Base-by-base conservation (phyloP, 2,888 invertebrate species). In the Melinaea menophilus region DNA sequence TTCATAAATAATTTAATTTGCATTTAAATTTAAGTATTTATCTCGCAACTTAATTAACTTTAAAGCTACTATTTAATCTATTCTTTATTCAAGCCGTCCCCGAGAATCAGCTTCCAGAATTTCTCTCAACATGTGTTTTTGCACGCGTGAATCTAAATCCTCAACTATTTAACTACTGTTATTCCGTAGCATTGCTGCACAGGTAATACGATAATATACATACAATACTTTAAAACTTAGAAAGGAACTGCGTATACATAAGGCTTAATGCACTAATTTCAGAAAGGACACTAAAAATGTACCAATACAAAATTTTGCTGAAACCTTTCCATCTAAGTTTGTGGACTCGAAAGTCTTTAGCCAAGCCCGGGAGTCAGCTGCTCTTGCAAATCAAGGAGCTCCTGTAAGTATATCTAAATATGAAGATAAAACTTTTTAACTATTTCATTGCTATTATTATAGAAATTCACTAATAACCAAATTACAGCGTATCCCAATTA, bases 161-260 rank as follows among this genome's bases (percentile, higher is more conserved):
- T 0, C 94, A 95, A 71, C 84, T 97, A 69, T 97, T 95, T 85
- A 94, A 96, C 82, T 97, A 96, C 79, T 93, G 94, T 56, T 92
- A 94, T 51, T 94, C 95, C 0, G 95, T 96, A 5, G 95, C 95
- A 0, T 82, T 96, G 34, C 91, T 95, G 74, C 95, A 96, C 86
- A 92, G 95, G 91, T 90, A 73, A 73, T 13, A 41, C 3, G 7
- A 41, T 5, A 37, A 4, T 5, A 37, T 37, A 37, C 37, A 22
- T 22, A 22, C 22, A 22, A 1, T 22, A 22, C 22, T 22, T 22
- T 22, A 22, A 22, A 22, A 22, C 13, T 48, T 7, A 48, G 48
- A 22, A 5, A 48, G 4, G 13, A 48, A 48, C 13, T 7, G n/a
- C 2, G n/a, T 4, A n/a, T 11, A 48, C 48, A n/a, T 7, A n/a